Conservation (phyloP, 2,888 invertebrate species). For the Papilio protenor region DNA sequence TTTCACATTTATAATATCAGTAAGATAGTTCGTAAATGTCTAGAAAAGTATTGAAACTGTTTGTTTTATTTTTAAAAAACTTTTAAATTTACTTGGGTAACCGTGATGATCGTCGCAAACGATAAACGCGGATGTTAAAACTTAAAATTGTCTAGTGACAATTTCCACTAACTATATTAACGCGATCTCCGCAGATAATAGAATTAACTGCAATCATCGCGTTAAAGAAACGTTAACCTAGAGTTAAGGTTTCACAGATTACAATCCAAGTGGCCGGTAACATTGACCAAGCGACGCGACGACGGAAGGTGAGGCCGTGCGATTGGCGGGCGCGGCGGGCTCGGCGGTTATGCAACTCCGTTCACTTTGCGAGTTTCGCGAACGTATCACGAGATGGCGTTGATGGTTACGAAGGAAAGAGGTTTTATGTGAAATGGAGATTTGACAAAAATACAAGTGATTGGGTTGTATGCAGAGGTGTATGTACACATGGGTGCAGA, state of each 20-base stretch:
- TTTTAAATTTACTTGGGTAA: neutral
- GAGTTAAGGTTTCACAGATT: conserved; percentile 28
- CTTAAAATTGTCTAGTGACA: neutral
- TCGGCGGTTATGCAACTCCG: conserved; percentile 53
- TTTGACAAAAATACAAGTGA: neutral
- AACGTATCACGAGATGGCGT: conserved; percentile 37
- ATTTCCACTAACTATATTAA: conserved; percentile 8
- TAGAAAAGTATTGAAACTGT: neutral
- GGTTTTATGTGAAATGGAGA: conserved; percentile 24
- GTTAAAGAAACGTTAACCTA: conserved; percentile 47
- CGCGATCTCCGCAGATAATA: conserved; percentile 1
- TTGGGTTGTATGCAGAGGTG: neutral
- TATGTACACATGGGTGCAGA: neutral
- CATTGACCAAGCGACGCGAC: conserved; percentile 35
- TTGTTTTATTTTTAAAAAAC: neutral
- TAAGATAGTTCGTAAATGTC: neutral
- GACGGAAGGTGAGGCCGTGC: conserved; percentile 36
- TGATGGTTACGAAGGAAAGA: conserved; percentile 36
- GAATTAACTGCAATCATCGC: conserved; percentile 28
- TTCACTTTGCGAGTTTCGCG: conserved; percentile 55
- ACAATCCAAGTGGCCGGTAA: conserved; percentile 35
- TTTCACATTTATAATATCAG: too few relatives aligned
- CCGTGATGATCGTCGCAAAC: neutral
- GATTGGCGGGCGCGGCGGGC: conserved; percentile 60
- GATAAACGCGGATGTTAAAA: neutral